Evolutionary conservation across 2,888 invertebrate species (phyloP).

Genomic region (Apamea sordens): DNA sequence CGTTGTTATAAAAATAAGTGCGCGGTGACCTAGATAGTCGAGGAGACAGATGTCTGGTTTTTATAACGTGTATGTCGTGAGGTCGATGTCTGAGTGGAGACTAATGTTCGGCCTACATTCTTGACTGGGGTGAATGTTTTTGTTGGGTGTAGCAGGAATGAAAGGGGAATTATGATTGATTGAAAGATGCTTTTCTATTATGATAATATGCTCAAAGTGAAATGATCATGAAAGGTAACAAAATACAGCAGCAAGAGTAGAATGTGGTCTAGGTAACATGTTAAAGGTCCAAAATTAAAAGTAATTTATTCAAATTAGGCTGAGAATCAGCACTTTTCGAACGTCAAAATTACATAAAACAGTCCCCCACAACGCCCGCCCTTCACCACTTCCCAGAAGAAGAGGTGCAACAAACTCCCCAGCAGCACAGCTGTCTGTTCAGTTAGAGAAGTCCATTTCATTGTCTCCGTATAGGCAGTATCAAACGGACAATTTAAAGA

Average conservation of each 20-base stretch:
- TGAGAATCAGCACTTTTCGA: too few relatives aligned
- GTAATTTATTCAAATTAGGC: too few relatives aligned
- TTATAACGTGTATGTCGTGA: constrained; percentile 27
- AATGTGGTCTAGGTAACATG: not conserved
- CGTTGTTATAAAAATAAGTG: constrained; percentile 52
- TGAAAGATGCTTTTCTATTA: not conserved
- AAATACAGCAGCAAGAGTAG: not conserved
- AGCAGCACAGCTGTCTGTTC: too few relatives aligned
- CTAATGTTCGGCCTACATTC: constrained; percentile 43
- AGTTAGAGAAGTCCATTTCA: too few relatives aligned
- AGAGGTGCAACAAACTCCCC: too few relatives aligned
- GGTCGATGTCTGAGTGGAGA: constrained; percentile 49
- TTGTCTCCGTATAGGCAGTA: not conserved
- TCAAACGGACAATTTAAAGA: not conserved
- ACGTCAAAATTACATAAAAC: too few relatives aligned
- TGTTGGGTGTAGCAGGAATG: not conserved
- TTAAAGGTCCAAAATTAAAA: not conserved
- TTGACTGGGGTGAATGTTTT: not conserved
- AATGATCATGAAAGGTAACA: not conserved
- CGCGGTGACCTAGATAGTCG: constrained; percentile 52
- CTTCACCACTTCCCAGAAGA: too few relatives aligned
- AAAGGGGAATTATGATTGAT: not conserved
- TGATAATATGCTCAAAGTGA: not conserved
- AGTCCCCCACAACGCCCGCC: too few relatives aligned
- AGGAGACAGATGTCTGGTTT: constrained; percentile 39